These are phyloP conservation scores for Anas platyrhynchos DNA, from an alignment of 2,113 vertebrate genomes.

Conservation along the genomic window DNA sequence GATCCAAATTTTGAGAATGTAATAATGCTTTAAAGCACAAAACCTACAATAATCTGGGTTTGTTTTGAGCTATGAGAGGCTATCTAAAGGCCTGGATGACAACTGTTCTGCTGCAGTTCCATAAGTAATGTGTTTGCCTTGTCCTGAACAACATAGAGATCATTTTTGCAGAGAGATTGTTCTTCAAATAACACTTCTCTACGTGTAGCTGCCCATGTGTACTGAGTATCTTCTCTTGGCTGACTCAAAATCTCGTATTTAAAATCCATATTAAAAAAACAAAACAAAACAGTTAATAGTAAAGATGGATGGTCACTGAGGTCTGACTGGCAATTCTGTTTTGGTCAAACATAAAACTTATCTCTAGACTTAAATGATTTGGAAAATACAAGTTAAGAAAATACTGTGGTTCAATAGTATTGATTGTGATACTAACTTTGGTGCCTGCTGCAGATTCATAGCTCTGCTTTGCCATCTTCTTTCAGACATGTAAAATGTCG, in stretches of 20 bases:
- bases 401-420: not conserved
- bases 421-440: not conserved
- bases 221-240: not conserved
- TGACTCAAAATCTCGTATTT: not conserved
- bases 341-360: not conserved
- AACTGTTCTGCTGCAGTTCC: not conserved
- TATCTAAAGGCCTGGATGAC: not conserved
- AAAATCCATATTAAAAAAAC: not conserved
- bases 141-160: not conserved
- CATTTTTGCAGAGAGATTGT: not conserved
- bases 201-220: not conserved
- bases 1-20: not conserved
- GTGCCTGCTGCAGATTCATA: slow-evolving; percentile 36
- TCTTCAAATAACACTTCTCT: not conserved
- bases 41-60: not conserved
- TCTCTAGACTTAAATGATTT: not conserved
- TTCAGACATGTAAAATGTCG: slow-evolving; percentile 45
- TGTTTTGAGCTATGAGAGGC: not conserved
- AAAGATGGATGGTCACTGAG: not conserved
- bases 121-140: not conserved
- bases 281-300: not conserved
- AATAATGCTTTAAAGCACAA: not conserved
- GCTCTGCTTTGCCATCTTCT: slow-evolving; percentile 31
- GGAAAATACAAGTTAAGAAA: slow-evolving; percentile 13
- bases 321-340: not conserved